phyloP scores from a whole-genome alignment of 1,140 invertebrate genomes.

The Araneus ventricosus region DNA sequence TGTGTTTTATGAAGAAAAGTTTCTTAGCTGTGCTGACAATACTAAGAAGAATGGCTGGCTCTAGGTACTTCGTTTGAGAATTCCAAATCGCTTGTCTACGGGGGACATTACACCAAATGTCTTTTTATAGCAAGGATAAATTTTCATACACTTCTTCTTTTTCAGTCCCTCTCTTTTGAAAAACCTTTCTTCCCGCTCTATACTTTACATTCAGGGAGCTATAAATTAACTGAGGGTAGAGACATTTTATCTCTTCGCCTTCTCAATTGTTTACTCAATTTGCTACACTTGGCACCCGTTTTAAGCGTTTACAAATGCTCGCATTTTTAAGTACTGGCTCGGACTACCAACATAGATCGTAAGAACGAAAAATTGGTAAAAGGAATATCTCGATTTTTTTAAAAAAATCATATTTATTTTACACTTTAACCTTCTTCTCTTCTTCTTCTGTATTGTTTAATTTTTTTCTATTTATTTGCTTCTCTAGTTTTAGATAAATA shows the following conservation, averaged over 20 bases:
- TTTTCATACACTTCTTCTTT: slow-evolving; percentile 48
- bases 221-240: background rate
- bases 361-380: no score
- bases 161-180: background rate
- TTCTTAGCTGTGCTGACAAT: slow-evolving; percentile 58
- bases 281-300: background rate
- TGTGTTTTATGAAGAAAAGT: slow-evolving; percentile 56
- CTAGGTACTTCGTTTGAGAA: slow-evolving; percentile 52
- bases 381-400: no score
- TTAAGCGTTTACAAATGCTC: background rate
- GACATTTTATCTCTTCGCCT: background rate
- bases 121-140: slow-evolving; percentile 67
- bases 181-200: background rate
- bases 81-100: slow-evolving; percentile 58
- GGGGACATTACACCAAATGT: slow-evolving; percentile 37
- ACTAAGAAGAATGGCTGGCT: slow-evolving; percentile 48
- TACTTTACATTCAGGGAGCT: background rate
- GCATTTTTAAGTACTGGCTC: no score
- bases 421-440: no score
- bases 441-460: no score
- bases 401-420: no score
- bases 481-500: no score
- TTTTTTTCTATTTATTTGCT: no score
- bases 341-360: no score
- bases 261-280: background rate